phyloP scores from a whole-genome alignment of 2,888 invertebrate species.

The Epsilonema sp. region DNA sequence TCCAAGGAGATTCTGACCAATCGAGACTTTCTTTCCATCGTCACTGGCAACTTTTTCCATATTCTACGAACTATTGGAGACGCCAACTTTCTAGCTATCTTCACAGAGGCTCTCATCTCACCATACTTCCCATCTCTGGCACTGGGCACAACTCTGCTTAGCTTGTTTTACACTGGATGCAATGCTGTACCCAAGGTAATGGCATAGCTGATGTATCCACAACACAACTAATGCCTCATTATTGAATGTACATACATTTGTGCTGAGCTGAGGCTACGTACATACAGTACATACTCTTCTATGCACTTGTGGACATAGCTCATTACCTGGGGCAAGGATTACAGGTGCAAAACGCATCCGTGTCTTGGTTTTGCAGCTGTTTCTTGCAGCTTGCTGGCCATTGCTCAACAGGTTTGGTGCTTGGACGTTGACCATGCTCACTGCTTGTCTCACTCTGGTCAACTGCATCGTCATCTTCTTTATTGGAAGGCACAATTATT shows the following conservation, averaged over 20 bases:
- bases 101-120: conserved; percentile 5
- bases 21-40: conserved; percentile 5
- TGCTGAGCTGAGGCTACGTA: too few species aligned
- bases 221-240: too few species aligned
- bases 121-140: conserved; percentile 1
- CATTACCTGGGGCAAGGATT: too few species aligned
- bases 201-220: background rate
- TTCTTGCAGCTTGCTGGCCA: conserved; percentile 1
- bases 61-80: conserved; percentile 2
- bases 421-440: conserved; percentile 3
- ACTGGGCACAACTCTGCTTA: conserved; percentile 2
- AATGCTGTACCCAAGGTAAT: conserved; percentile 6
- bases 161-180: conserved; percentile 7
- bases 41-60: conserved; percentile 4
- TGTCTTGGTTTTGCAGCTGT: conserved; percentile 1
- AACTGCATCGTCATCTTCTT: conserved; percentile 3
- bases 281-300: too few species aligned
- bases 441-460: background rate
- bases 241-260: too few species aligned
- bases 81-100: conserved; percentile 6
- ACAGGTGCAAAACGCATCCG: background rate
- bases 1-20: conserved; percentile 3
- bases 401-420: conserved; percentile 5
- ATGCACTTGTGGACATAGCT: too few species aligned
- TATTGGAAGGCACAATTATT: conserved; percentile 2